Evolutionary conservation across 2,797 vertebrate species (phyloP).

Genomic region (Hypotaenidia philippensis): DNA sequence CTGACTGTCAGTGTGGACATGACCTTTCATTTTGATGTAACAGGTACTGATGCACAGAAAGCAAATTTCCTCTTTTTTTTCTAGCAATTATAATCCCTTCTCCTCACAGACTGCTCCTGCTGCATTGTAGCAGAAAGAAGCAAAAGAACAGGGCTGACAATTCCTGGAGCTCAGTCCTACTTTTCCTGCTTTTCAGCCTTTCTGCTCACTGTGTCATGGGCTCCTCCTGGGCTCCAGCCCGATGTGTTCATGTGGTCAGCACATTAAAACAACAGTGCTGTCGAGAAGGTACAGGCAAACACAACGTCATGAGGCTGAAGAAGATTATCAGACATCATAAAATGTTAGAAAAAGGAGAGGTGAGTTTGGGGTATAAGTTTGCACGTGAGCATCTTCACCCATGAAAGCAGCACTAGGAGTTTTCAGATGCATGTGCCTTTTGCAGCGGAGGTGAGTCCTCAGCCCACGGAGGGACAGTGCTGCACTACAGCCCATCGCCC

Average conservation of each 20-base stretch:
- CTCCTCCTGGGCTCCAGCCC: neutral
- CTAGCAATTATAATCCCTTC: neutral
- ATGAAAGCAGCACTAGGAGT: neutral
- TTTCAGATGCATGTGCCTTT: neutral
- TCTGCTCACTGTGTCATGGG: neutral
- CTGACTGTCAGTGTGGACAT: neutral
- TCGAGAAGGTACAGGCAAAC: neutral
- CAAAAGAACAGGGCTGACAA: neutral
- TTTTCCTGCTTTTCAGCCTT: neutral
- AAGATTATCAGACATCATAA: neutral
- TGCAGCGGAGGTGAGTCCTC: rapidly evolving
- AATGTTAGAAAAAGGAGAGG: neutral
- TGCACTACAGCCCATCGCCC: neutral
- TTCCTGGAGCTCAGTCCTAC: neutral
- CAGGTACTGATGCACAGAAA: neutral
- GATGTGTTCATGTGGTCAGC: neutral
- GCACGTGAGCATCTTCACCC: neutral
- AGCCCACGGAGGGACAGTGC: rapidly evolving
- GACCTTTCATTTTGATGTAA: neutral
- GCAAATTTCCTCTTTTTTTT: neutral
- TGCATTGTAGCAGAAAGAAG: neutral
- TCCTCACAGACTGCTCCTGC: neutral
- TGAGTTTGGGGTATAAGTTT: neutral
- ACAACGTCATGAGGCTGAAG: neutral
- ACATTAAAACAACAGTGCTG: neutral